A percentile compares a stretch with the other conserved stretches of the same genome.
Evolutionary conservation across 2,888 invertebrate genomes (phyloP).

Genomic region (Myopa tessellatipennis): DNA sequence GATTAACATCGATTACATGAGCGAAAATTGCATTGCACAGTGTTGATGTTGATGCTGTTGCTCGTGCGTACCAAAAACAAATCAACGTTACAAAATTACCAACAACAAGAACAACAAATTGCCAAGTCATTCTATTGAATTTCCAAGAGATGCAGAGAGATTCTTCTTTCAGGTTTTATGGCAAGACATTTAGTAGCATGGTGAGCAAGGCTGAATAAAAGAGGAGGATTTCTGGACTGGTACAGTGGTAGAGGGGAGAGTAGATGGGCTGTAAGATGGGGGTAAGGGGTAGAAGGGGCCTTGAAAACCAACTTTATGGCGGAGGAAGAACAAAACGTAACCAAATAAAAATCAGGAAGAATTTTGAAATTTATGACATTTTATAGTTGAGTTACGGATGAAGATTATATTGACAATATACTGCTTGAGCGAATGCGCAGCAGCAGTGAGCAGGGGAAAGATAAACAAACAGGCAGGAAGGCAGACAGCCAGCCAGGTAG

Average conservation of each 20-base stretch:
- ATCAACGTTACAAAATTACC: background rate
- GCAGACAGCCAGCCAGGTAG: background rate
- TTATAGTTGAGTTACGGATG: slow-evolving; percentile 42
- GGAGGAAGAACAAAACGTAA: background rate
- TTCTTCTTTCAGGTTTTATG: too few relatives aligned
- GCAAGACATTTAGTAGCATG: background rate
- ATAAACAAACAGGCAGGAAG: background rate
- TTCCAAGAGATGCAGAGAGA: too few relatives aligned
- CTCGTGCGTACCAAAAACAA: background rate
- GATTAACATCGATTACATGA: slow-evolving; percentile 38
- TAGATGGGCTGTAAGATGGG: background rate
- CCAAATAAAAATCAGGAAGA: background rate
- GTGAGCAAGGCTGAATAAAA: background rate
- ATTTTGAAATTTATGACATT: slow-evolving; percentile 41
- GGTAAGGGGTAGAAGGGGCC: background rate
- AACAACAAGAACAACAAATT: slow-evolving; percentile 27
- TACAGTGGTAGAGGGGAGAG: background rate
- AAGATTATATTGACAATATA: slow-evolving; percentile 26
- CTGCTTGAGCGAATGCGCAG: slow-evolving; percentile 1
- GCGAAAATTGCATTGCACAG: slow-evolving; percentile 10
- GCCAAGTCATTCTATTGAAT: too few relatives aligned
- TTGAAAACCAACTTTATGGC: background rate
- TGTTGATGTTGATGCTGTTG: background rate
- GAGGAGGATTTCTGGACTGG: background rate
- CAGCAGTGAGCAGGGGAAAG: background rate